Base-by-base conservation (phyloP, 2,888 invertebrate genomes). In the Drosophila prolongata region DNA sequence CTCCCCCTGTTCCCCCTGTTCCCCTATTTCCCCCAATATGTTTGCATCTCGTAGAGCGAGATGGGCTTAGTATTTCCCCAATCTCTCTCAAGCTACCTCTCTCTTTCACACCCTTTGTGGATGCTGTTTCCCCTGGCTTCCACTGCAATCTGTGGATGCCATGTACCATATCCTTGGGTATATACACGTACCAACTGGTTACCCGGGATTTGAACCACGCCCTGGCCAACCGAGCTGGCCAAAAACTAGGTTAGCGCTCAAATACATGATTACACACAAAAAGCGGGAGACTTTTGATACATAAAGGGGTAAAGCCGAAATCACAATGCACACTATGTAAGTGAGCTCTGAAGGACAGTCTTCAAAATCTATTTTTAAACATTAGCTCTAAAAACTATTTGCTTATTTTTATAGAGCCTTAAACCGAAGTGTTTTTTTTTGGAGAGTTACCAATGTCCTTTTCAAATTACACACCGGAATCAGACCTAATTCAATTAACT, bases 191-290 rank as follows among this genome's bases (percentile, higher is more conserved):
- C 43, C 56, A 64, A 76, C 53, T 68, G 87, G 66, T 84, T 85
- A 89, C 89, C 84, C 87, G 84, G 84, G 84, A 89, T 85, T 87
- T 77, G 80, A 85, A 85, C 85, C 85, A 85, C 85, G 85, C 85
- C 85, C 85, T 85, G 85, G 67, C 87, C 80, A 83, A 85, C 70
- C 65, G 67, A 73, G 79, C 79, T 76, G 76, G 49, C 72, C 75
- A 57, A 83, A 83, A 83, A 86, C 87, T 83, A 83, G 83, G 83
- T 88, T 83, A 83, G 69, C 40, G 50, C 72, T 70, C 62, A 19
- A 58, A 42, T 34, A 42, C 40, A 57, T 11, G 19, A 19, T 57
- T 38, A 42, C 68, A 67, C 67, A 49, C 40, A 16, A 24, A 30
- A 24, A 38, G 40, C 14, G 11, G 10, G 10, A 27, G 37, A 16